phyloP scores from a whole-genome alignment of 2,888 invertebrate species.

The Heteropelma amictum region DNA sequence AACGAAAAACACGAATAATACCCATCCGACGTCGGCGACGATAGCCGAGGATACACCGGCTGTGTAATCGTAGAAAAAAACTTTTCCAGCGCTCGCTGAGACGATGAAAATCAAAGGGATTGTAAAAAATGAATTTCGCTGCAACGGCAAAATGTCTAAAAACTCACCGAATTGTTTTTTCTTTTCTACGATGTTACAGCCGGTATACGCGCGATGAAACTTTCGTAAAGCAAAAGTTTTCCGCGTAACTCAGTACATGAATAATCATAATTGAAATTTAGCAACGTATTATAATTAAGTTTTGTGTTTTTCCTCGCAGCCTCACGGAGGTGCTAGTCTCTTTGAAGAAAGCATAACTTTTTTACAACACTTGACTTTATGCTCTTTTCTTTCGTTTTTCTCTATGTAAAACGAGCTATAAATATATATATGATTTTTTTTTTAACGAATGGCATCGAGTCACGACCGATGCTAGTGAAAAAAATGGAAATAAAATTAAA shows the following conservation, averaged over 20 bases:
- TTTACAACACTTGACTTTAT: not conserved
- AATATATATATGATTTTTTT: conserved; percentile 1
- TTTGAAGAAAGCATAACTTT: conserved; percentile 10
- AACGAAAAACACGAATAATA: too few relatives aligned
- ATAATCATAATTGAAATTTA: not conserved
- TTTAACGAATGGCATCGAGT: not conserved
- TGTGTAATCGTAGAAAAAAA: too few relatives aligned
- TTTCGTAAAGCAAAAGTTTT: conserved; percentile 40
- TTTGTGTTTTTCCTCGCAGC: conserved; percentile 41
- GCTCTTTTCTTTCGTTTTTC: conserved; percentile 18
- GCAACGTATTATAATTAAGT: conserved; percentile 5
- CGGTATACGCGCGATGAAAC: not conserved
- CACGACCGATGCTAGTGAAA: conserved; percentile 5
- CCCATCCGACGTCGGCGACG: conserved; percentile 51
- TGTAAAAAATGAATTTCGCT: too few relatives aligned
- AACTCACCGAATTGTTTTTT: too few relatives aligned
- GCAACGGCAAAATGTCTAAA: too few relatives aligned
- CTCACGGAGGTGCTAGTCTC: conserved; percentile 61
- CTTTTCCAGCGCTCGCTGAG: too few relatives aligned
- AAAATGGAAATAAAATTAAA: too few relatives aligned
- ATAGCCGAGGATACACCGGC: too few relatives aligned
- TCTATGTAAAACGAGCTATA: not conserved
- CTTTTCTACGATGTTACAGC: too few relatives aligned
- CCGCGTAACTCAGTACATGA: not conserved
- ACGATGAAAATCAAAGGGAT: too few relatives aligned